phyloP scores from a whole-genome alignment of 2,113 vertebrate genomes.

The Grammomys surdaster region DNA sequence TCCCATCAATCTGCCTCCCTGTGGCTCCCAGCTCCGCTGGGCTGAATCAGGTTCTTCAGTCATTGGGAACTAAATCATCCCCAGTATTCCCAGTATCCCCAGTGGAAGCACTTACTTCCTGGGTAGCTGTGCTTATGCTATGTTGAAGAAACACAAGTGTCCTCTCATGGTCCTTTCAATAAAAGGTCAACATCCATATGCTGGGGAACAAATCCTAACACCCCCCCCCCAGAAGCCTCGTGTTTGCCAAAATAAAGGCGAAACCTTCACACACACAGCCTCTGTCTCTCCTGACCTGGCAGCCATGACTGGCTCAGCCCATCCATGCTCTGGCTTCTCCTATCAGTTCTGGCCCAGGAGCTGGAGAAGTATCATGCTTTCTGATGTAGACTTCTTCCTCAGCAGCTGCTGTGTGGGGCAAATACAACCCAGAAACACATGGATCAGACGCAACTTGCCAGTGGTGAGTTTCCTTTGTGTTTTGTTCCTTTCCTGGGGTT shows the following conservation, averaged over 20 bases:
- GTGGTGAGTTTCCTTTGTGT: background rate
- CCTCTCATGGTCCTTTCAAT: background rate
- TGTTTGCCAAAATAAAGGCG: background rate
- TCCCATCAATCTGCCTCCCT: background rate
- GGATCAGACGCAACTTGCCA: background rate
- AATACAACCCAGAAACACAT: background rate
- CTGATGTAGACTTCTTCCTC: background rate
- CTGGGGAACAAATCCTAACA: too few species aligned
- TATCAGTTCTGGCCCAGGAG: background rate
- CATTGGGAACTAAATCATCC: background rate
- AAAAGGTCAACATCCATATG: background rate
- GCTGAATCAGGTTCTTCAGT: background rate
- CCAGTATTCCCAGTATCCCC: background rate
- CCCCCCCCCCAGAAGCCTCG: fast-evolving
- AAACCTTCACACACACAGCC: background rate
- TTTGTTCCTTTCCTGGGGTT: background rate
- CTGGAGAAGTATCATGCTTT: background rate
- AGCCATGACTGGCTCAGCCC: background rate
- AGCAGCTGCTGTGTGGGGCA: background rate
- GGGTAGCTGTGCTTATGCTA: background rate
- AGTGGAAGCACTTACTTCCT: background rate
- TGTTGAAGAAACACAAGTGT: background rate
- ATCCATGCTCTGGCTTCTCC: fast-evolving
- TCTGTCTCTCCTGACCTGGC: too few species aligned
- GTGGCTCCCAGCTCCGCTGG: background rate